phyloP scores from a whole-genome alignment of 2,888 invertebrate genomes.

The Dicycla oo region DNA sequence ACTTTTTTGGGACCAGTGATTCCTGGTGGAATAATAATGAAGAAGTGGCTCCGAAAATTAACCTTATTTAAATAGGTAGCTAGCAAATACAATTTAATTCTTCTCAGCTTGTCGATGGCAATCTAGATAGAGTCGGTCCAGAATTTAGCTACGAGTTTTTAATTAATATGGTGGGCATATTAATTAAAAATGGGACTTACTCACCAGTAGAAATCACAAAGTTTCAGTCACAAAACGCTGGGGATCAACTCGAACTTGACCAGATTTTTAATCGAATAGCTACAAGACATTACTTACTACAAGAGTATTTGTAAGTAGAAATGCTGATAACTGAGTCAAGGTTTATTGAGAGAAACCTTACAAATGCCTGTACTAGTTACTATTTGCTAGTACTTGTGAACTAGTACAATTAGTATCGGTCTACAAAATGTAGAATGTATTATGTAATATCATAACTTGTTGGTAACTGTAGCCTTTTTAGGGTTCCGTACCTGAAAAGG shows the following conservation, averaged over 20 bases:
- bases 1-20: background rate
- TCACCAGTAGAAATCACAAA: background rate
- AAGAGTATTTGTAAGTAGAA: conserved; percentile 34
- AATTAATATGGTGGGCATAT: too few relatives aligned
- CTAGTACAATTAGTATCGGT: conserved; percentile 29
- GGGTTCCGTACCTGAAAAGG: too few relatives aligned
- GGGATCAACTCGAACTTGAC: conserved; percentile 8
- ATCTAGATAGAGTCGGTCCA: background rate
- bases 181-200: background rate
- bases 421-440: conserved; percentile 36
- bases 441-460: conserved; percentile 10
- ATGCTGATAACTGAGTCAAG: conserved; percentile 60
- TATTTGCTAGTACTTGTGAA: conserved; percentile 22
- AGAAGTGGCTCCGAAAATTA: background rate
- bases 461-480: too few relatives aligned
- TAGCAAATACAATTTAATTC: background rate
- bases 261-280: conserved; percentile 4
- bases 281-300: conserved; percentile 24
- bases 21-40: background rate
- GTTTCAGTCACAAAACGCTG: background rate
- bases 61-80: background rate
- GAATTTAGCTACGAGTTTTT: too few relatives aligned
- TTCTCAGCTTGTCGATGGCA: background rate
- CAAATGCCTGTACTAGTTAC: conserved; percentile 31
- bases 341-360: conserved; percentile 57